phyloP scores from a whole-genome alignment of 37 sponge, comb jelly and placozoan genomes.

The Axinella damicornis region DNA sequence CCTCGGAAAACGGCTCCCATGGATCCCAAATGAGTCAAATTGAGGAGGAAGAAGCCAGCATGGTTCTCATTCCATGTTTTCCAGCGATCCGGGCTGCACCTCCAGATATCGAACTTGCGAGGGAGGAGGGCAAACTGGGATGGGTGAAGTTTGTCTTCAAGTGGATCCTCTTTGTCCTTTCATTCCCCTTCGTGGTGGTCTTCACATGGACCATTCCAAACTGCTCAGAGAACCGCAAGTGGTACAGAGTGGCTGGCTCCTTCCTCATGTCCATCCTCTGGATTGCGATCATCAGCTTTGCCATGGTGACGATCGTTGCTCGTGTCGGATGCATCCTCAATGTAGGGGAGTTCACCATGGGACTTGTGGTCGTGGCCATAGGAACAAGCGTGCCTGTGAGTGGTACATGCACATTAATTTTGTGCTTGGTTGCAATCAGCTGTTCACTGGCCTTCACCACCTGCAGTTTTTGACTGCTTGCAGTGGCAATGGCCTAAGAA shows the following conservation, averaged over 20 bases:
- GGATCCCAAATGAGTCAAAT: too few species aligned
- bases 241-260: constrained; percentile 56
- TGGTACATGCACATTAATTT: not conserved
- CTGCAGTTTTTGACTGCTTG: too few species aligned
- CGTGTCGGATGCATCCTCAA: constrained; percentile 79
- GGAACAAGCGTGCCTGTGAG: constrained; percentile 90
- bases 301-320: constrained; percentile 75
- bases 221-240: constrained; percentile 70
- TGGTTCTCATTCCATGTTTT: constrained; percentile 51
- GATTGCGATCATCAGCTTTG: constrained; percentile 85
- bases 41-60: constrained; percentile 30
- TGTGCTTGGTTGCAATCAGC: too few species aligned
- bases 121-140: constrained; percentile 35
- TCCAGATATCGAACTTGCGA: constrained; percentile 35
- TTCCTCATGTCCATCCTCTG: constrained; percentile 83
- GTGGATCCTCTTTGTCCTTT: constrained; percentile 72
- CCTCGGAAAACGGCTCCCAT: too few species aligned
- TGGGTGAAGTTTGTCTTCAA: constrained; percentile 45
- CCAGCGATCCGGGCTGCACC: constrained; percentile 68
- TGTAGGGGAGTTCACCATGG: constrained; percentile 80
- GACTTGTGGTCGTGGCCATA: constrained; percentile 83
- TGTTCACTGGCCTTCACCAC: too few species aligned
- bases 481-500: too few species aligned
- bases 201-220: constrained; percentile 92
- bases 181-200: constrained; percentile 81